These are phyloP conservation scores for Tetrao urogallus DNA, from an alignment of 2,113 vertebrate species.

Conservation along the genomic window DNA sequence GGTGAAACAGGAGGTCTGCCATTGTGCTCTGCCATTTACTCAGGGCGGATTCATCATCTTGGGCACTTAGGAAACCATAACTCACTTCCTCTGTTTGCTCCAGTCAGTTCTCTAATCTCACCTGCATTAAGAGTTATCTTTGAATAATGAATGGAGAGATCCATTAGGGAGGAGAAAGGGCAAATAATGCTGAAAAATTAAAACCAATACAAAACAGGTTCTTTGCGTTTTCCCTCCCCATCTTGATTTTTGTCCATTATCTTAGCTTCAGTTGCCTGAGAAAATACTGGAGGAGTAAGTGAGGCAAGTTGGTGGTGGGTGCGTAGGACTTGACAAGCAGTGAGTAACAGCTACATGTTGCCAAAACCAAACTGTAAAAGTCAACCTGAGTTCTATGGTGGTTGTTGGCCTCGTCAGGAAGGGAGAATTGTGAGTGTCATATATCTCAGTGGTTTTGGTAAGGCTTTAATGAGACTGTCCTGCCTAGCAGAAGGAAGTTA, in stretches of 20 bases:
- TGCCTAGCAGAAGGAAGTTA: fast-evolving
- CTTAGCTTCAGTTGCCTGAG: not conserved
- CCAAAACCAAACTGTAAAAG: not conserved
- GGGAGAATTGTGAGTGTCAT: not conserved
- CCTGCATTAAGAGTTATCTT: constrained; percentile 52
- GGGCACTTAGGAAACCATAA: not conserved
- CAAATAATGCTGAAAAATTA: not conserved
- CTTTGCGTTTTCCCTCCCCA: not conserved
- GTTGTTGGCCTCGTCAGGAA: not conserved
- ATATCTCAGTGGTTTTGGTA: fast-evolving
- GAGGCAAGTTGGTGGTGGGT: not conserved
- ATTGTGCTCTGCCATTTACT: not conserved
- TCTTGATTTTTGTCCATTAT: not conserved
- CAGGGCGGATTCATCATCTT: not conserved
- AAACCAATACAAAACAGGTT: not conserved
- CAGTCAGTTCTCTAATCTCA: not conserved
- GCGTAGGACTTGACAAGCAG: not conserved
- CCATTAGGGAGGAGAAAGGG: constrained; percentile 61
- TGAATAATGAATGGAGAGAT: constrained; percentile 69
- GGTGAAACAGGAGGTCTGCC: fast-evolving
- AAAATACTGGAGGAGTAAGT: not conserved
- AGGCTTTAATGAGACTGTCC: not conserved
- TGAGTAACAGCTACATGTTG: not conserved
- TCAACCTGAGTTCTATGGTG: not conserved
- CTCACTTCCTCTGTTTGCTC: constrained; percentile 11